phyloP scores from a whole-genome alignment of 2,888 invertebrate species.

The Erpobdella octoculata region DNA sequence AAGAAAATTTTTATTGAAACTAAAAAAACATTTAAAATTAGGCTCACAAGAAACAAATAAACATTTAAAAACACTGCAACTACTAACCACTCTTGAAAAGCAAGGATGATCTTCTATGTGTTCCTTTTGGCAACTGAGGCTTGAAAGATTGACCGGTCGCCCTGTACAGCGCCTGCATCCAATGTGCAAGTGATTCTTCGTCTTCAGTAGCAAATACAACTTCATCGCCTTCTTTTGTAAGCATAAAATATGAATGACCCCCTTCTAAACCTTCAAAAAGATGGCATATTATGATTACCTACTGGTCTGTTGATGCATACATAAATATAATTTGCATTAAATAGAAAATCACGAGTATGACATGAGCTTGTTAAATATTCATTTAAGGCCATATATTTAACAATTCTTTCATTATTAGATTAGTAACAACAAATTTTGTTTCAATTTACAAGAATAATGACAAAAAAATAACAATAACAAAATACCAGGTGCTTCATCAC shows the following conservation, averaged over 20 bases:
- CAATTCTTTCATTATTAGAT: too few relatives aligned
- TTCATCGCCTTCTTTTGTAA: constrained; percentile 21
- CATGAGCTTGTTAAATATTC: background rate
- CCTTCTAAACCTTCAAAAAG: background rate
- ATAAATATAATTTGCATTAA: too few relatives aligned
- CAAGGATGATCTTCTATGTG: background rate
- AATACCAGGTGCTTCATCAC: constrained; percentile 7
- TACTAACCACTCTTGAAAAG: constrained; percentile 7
- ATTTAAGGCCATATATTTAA: too few relatives aligned
- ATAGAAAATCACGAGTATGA: background rate
- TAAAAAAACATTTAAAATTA: background rate
- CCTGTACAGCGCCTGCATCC: constrained; percentile 20
- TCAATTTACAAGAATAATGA: too few relatives aligned
- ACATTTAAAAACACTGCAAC: background rate
- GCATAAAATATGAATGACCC: constrained; percentile 2
- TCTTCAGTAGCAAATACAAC: constrained; percentile 21
- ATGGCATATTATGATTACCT: too few relatives aligned
- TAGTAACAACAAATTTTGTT: too few relatives aligned
- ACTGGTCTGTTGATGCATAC: too few relatives aligned
- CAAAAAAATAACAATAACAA: too few relatives aligned
- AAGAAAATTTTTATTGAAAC: background rate
- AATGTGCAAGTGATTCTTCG: constrained; percentile 7
- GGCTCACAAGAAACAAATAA: background rate
- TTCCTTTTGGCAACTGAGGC: constrained; percentile 3
- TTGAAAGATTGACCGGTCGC: constrained; percentile 22